Percentiles rank a stretch among this genome's conserved stretches.
Evolutionary conservation across 2,113 vertebrate species (phyloP).

Genomic region (Miniopterus natalensis): DNA sequence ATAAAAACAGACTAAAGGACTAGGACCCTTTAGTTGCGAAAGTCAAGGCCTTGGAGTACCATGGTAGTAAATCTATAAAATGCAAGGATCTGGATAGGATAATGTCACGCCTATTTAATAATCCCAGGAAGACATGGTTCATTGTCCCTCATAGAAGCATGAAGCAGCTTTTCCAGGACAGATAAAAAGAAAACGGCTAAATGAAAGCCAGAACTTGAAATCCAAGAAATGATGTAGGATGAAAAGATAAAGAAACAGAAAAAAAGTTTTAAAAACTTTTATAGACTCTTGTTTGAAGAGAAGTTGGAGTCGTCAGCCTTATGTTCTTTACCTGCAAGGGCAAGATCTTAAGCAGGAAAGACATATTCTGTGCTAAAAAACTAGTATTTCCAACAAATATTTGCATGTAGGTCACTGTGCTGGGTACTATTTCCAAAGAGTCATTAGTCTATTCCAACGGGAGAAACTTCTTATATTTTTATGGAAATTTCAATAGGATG

Average conservation of each 20-base stretch:
- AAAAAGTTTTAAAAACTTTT: background rate
- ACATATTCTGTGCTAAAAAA: background rate
- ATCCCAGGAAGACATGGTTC: background rate
- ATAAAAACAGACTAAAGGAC: background rate
- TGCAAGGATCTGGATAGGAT: background rate
- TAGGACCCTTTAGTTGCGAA: background rate
- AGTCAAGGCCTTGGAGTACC: background rate
- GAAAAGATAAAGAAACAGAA: background rate
- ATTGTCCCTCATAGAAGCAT: background rate
- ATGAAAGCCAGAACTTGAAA: constrained; percentile 48
- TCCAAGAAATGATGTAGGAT: constrained; percentile 1
- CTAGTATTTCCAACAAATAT: background rate
- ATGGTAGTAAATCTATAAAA: background rate
- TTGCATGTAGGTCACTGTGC: background rate
- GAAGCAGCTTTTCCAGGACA: background rate
- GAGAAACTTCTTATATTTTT: background rate
- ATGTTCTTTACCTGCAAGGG: background rate
- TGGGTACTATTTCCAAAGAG: background rate
- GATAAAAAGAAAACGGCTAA: background rate
- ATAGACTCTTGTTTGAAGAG: background rate
- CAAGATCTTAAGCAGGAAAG: background rate
- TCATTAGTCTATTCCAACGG: background rate
- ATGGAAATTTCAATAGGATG: background rate
- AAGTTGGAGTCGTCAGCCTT: background rate
- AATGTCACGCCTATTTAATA: background rate